phyloP scores from a whole-genome alignment of 2,888 invertebrate genomes.

The Spatulosminthurus flaviceps region DNA sequence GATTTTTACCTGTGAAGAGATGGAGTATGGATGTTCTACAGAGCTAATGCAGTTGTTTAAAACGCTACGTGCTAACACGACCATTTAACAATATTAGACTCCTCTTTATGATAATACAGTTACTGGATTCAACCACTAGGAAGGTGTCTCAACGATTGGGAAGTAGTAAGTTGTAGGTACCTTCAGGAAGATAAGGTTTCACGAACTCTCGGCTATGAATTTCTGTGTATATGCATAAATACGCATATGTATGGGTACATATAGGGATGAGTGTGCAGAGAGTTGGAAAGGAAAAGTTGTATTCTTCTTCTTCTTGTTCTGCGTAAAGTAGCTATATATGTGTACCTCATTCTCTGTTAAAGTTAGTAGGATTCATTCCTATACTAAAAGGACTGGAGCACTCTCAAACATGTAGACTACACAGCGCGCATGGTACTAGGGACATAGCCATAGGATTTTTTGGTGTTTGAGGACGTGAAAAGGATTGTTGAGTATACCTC shows the following conservation, averaged over 20 bases:
- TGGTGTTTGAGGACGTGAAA: constrained; percentile 19
- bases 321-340: no score
- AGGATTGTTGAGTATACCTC: constrained; percentile 16
- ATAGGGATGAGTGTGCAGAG: no score
- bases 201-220: no score
- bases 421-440: constrained; percentile 39
- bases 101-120: constrained; percentile 7
- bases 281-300: constrained; percentile 38
- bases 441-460: constrained; percentile 23
- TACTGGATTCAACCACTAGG: not conserved
- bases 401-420: constrained; percentile 11
- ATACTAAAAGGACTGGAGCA: not conserved
- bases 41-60: constrained; percentile 16
- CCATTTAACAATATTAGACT: not conserved
- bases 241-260: no score
- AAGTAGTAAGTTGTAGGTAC: not conserved
- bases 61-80: constrained; percentile 2
- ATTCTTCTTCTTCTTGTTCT: not conserved
- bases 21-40: not conserved
- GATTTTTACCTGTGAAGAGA: not conserved
- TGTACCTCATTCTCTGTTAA: not conserved
- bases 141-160: not conserved
- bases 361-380: not conserved
- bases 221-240: no score
- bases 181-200: no score